Base-by-base conservation (phyloP, 1,140 invertebrate species). In the Nebria ingens region DNA sequence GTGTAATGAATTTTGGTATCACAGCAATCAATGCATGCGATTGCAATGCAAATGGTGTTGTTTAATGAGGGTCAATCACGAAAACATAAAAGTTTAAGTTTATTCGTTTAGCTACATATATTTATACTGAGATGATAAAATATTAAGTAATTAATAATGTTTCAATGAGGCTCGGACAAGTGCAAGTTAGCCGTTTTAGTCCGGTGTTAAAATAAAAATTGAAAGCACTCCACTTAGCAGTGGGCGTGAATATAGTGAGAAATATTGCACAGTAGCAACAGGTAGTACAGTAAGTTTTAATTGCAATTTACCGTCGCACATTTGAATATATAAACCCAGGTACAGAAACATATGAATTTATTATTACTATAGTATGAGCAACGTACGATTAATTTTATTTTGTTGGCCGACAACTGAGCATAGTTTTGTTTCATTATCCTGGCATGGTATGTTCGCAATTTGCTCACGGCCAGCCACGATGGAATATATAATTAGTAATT, bases 401-500 rank as follows among this genome's bases (percentile, higher is more conserved):
- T 45, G 40, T 17, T 17, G 9, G 40, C 40, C 15, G 40, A 45
- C 40, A 45, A 45, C 40, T 45, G 40, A 17, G 40, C 40, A 45
- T 45, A 45, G 40, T 45, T 45, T 45, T 45, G 6, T 45, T 45
- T 45, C 40, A 45, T 45, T 45, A 45, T 34, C 25, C 6, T 34
- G 25, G 25, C 25, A 34, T 34, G 25, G 6, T 9, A 6, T 34
- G 25, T n/a, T 34, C n/a, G 15, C 15, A 11, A 45, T 45, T 45
- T 17, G 6, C 40, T 45, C 40, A 45, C 40, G 40, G 40, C 40
- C 17, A 45, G 17, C 15, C 17, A 17, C 40, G 40, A 11, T 45
- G 15, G 40, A 45, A 45, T 45, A 45, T 45, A 45, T 45, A 45
- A 45, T 45, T 45, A 45, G 40, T 45, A 45, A 45, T 45, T 45